Evolutionary conservation across 1,140 invertebrate genomes (phyloP).

Genomic region (Drosophila eugracilis): DNA sequence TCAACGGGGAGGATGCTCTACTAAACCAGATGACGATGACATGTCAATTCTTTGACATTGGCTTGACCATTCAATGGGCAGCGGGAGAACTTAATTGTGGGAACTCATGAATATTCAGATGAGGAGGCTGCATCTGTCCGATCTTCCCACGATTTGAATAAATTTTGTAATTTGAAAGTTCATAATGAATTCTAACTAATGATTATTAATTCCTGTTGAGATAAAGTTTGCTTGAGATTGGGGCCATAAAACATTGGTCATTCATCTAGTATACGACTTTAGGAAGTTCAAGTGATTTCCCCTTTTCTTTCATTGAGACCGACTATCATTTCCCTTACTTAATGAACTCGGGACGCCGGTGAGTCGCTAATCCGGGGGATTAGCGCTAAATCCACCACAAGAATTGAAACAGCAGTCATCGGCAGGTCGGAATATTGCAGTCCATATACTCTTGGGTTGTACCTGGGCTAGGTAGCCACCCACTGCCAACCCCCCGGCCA

Average conservation of each 20-base stretch:
- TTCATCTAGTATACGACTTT: constrained; percentile 23
- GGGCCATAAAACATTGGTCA: constrained; percentile 4
- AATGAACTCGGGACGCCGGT: constrained; percentile 69
- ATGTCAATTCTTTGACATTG: constrained; percentile 60
- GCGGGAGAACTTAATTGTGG: constrained; percentile 49
- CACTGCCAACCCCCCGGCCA: constrained; percentile 14
- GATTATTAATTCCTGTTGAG: too few species aligned
- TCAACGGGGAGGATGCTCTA: constrained; percentile 62
- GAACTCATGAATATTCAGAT: constrained; percentile 71
- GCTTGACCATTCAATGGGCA: constrained; percentile 34
- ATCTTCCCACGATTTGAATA: constrained; percentile 36
- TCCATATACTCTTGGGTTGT: not conserved
- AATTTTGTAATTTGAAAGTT: not conserved
- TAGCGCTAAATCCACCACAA: constrained; percentile 79
- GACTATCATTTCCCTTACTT: constrained; percentile 56
- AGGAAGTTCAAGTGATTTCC: constrained; percentile 29
- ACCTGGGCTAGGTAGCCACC: constrained; percentile 27
- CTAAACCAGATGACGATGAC: constrained; percentile 84
- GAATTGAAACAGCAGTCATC: constrained; percentile 70
- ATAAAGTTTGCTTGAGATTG: not conserved
- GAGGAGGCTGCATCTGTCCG: constrained; percentile 15
- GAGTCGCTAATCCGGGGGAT: constrained; percentile 68
- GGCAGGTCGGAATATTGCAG: constrained; percentile 7
- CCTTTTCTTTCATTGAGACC: constrained; percentile 55
- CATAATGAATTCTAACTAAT: not conserved